Base-by-base conservation (phyloP, 1,140 invertebrate genomes). In the Oedothorax gibbosus region DNA sequence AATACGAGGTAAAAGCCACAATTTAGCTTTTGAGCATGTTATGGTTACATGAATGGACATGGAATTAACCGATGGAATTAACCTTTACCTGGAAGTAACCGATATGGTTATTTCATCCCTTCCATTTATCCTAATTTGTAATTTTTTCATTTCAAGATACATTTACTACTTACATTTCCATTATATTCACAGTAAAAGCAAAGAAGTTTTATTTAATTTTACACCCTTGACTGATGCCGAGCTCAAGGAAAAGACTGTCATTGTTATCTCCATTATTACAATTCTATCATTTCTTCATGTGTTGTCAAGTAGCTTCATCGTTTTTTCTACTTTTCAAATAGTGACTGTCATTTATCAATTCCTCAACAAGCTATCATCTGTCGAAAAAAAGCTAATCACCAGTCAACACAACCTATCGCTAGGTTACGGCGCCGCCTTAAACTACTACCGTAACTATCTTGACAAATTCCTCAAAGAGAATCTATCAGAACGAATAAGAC, bases 371-470 rank as follows among this genome's bases (percentile, higher is more conserved):
- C 21, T 64, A 4, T 51, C 57, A 0, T 18, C n/a, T 21, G 8
- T 10, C 51, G 57, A 82, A 64, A 20, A 14, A 7, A 20, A 49
- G 7, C 50, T 50, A 15, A 7, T 82, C 14, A 73, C 1, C 51
- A 15, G 3, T 2, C 5, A 2, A 0, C 53, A 82, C 53, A 50
- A 77, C 62, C 21, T 82, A 35, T 60, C 49, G 9, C 35, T 54
- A 8, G 80, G 80, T 9, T 82, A 82, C 64, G 80, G 80, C 53
- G 12, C 49, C 11, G 80, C 80, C 0, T 50, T 82, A 9, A 62
- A 57, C 12, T 82, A 82, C 20, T 82, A 73, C 11, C 49, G 72
- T 10, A 82, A 73, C n/a, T 82, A 82, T 9, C 64, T 82, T 7
- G 18, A 51, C 4, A 20, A 20, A 14, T 50, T 82, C 56, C 11